Base-by-base conservation (phyloP, 1,140 invertebrate genomes). In the Leptinotarsa undecemlineata region DNA sequence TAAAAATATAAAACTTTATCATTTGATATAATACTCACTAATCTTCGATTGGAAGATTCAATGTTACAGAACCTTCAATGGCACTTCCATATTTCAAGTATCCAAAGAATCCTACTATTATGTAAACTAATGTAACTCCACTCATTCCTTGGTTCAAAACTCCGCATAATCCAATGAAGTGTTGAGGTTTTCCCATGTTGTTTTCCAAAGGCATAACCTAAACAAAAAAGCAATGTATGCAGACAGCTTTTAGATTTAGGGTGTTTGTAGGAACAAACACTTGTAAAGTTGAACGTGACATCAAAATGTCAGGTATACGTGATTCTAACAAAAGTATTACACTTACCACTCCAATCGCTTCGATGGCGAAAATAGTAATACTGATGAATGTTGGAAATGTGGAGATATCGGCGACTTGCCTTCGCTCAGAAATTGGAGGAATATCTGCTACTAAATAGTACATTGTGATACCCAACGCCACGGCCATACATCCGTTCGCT, bases 121-220 rank as follows among this genome's bases (percentile, higher is more conserved):
- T 94, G 83, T 97, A 97, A 17, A 96, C 89, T 21, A 94, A 79
- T 3, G 93, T 93, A 1, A 97, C 95, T 1, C 92, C 92, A 2
- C 91, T 90, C 96, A 98, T 97, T 47, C 94, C 94, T 78, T 92
- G 90, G 83, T 95, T 97, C 15, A 98, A 86, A 3, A 98, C 95
- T 61, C 96, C 96, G 76, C 91, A 94, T 68, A 92, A 85, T 8
- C 95, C 95, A 15, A 92, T 87, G 86, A 98, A 95, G 74, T 94
- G 88, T 76, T 91, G 87, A 0, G 95, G 95, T 5, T 91, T 93
- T 84, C 92, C 91, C 96, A 97, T 97, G 71, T 91, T 92, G 82
- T 97, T 97, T 85, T 97, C 95, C 74, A 98, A 85, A 0, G 96
- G 96, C 90, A 98, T 94, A 4, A 97, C 89, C 89, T 90, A 64